Percentiles rank a stretch among this genome's conserved stretches.
phyloP scores from a whole-genome alignment of 2,113 vertebrate species.

The Tragulus kanchil region DNA sequence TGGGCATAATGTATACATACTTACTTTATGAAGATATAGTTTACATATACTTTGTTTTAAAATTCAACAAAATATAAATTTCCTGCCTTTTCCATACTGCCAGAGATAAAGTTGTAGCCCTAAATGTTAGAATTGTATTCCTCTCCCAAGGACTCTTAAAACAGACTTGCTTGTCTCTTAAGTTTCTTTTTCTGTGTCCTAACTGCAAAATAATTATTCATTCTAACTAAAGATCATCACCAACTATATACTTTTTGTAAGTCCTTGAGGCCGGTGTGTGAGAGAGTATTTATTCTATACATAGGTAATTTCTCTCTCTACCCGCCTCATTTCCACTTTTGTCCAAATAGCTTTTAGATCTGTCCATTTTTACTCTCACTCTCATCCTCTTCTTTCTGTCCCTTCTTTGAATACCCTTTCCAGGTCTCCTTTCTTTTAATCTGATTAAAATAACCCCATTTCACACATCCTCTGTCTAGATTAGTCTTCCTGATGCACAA shows the following conservation, averaged over 20 bases:
- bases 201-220: slow-evolving; percentile 1
- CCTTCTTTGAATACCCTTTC: not conserved
- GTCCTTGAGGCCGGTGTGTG: not conserved
- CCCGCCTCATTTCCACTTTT: not conserved
- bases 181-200: not conserved
- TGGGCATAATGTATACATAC: not conserved
- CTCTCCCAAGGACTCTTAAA: not conserved
- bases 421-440: not conserved
- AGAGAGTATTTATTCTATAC: not conserved
- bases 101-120: slow-evolving; percentile 21
- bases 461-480: not conserved
- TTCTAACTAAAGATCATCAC: slow-evolving; percentile 30
- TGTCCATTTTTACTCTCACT: not conserved
- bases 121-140: not conserved
- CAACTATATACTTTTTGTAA: not conserved
- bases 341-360: not conserved
- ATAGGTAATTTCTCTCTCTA: not conserved
- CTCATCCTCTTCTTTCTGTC: not conserved
- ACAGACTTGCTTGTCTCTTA: not conserved
- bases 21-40: not conserved
- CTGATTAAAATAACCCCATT: slow-evolving; percentile 19
- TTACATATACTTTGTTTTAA: slow-evolving; percentile 29
- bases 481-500: not conserved
- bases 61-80: slow-evolving; percentile 47
- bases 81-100: not conserved